A percentile compares a stretch with the other conserved stretches of the same genome.
Conservation (phyloP, 2,888 invertebrate genomes). For the Keiferia lycopersicella region DNA sequence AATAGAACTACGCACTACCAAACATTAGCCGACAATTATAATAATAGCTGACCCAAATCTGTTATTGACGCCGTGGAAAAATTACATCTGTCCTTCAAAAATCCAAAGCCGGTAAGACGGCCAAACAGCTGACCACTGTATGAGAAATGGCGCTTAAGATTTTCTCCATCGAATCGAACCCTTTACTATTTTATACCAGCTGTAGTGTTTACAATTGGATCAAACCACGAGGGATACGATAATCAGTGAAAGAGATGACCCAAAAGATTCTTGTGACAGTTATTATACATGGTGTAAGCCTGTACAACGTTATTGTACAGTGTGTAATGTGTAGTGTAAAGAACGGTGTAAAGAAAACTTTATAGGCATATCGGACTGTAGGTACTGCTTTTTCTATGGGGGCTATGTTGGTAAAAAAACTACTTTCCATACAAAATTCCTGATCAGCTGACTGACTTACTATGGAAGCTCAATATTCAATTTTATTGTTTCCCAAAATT, state of each 20-base stretch:
- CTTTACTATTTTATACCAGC: conserved; percentile 6
- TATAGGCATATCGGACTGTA: no score
- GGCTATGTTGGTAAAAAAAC: no score
- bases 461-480: no score
- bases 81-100: conserved; percentile 48
- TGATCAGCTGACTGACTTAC: no score
- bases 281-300: no score
- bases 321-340: no score
- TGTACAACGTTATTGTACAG: no score
- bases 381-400: no score
- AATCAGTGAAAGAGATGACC: not conserved
- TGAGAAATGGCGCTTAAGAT: conserved; percentile 46
- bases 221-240: conserved; percentile 40
- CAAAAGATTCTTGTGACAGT: not conserved
- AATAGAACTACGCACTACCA: not conserved
- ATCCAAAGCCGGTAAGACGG: conserved; percentile 48
- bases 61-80: conserved; percentile 42
- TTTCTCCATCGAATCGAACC: not conserved
- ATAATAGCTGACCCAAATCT: conserved; percentile 39
- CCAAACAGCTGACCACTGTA: conserved; percentile 39
- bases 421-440: no score
- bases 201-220: conserved; percentile 45
- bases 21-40: not conserved
- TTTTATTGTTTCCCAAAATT: no score
- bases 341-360: no score